Conservation (phyloP, 2,797 vertebrate genomes). For the Sylvia borin region DNA sequence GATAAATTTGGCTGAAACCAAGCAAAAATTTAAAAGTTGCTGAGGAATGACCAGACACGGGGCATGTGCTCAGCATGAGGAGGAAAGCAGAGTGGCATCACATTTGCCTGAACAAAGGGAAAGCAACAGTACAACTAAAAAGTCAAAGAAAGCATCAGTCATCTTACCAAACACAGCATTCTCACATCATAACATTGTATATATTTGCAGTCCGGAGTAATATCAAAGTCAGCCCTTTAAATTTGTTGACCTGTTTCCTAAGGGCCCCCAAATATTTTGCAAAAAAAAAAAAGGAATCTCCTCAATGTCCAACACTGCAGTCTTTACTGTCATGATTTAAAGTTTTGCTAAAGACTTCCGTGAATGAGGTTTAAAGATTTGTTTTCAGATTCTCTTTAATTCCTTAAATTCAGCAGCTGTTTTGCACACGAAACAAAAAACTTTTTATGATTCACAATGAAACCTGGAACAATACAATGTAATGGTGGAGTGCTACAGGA, state of each 20-base stretch:
- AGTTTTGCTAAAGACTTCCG: background rate
- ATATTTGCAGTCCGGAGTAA: background rate
- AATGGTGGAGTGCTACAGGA: background rate
- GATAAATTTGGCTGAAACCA: background rate
- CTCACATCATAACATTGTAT: background rate
- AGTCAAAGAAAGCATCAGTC: background rate
- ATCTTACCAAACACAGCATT: background rate
- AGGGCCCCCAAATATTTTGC: background rate
- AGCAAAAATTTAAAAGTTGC: background rate
- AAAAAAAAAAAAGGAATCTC: background rate
- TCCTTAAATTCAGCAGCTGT: background rate
- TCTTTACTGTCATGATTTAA: background rate
- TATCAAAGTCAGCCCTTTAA: background rate
- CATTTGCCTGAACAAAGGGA: background rate
- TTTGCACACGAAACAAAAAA: background rate
- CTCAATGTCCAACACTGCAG: background rate
- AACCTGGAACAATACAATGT: background rate
- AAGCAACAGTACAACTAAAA: background rate
- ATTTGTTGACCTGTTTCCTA: background rate
- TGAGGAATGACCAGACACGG: background rate
- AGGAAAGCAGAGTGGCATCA: background rate
- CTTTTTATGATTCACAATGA: background rate
- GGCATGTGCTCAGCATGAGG: rapidly evolving
- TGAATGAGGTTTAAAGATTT: background rate
- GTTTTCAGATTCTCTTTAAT: background rate